Conservation (phyloP, 1,140 invertebrate species). For the Holotrichia oblita region DNA sequence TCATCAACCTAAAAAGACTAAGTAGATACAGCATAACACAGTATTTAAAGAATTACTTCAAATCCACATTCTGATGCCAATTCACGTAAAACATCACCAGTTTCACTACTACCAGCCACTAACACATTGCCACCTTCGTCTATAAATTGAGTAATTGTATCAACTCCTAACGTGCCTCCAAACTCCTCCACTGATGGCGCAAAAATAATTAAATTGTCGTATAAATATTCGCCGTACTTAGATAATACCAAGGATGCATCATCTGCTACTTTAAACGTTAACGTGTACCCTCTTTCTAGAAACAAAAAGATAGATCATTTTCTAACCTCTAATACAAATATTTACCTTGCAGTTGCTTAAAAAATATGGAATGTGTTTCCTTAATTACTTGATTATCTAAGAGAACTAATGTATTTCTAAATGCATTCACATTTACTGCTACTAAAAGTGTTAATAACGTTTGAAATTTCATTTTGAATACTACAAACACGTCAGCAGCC, state of each 20-base stretch:
- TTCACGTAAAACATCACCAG: slow-evolving; percentile 93
- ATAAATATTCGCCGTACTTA: slow-evolving; percentile 97
- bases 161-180: slow-evolving; percentile 90
- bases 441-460: background rate
- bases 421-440: slow-evolving; percentile 5
- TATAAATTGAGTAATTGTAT: slow-evolving; percentile 94
- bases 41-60: slow-evolving; percentile 70
- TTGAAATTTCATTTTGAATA: slow-evolving; percentile 22
- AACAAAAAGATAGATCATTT: slow-evolving; percentile 49
- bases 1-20: slow-evolving; percentile 80
- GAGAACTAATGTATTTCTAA: slow-evolving; percentile 83
- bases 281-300: slow-evolving; percentile 86
- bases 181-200: slow-evolving; percentile 98
- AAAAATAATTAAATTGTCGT: slow-evolving; percentile 96
- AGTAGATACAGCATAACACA: background rate
- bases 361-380: slow-evolving; percentile 98
- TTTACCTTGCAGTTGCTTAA: slow-evolving; percentile 92
- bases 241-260: slow-evolving; percentile 88
- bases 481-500: slow-evolving; percentile 38
- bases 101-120: slow-evolving; percentile 87
- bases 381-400: slow-evolving; percentile 94
- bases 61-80: slow-evolving; percentile 97
- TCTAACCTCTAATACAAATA: slow-evolving; percentile 48
- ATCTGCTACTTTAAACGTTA: slow-evolving; percentile 95
- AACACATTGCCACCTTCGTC: slow-evolving; percentile 97